A percentile compares a stretch with the other conserved stretches of the same genome.
Conservation (phyloP, 2,797 vertebrate genomes). For the Rhabdophis nuchalis region DNA sequence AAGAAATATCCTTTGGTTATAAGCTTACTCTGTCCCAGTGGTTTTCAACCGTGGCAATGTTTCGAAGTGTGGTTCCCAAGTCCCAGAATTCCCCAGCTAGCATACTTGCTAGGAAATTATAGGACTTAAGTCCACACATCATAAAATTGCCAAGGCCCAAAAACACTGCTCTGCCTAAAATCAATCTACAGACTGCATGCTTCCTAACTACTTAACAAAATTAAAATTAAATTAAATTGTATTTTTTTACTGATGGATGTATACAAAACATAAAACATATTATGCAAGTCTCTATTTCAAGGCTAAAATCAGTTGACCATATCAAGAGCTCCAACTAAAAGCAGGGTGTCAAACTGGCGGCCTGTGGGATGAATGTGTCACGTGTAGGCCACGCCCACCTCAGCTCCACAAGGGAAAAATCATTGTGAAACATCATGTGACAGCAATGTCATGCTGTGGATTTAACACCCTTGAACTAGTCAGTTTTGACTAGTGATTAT, state of each 20-base stretch:
- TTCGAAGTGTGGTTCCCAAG: background rate
- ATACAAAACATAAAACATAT: background rate
- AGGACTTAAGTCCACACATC: background rate
- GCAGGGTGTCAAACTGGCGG: too few species aligned
- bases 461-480: background rate
- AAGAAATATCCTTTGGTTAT: background rate
- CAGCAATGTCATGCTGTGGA: too few species aligned
- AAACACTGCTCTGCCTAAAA: background rate
- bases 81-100: background rate
- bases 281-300: background rate
- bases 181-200: background rate
- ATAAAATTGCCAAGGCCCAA: background rate
- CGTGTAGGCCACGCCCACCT: too few species aligned
- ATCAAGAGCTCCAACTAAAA: background rate
- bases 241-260: background rate
- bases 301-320: background rate
- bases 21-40: background rate
- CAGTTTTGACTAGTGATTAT: background rate
- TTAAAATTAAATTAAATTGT: background rate
- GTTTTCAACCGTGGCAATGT: too few species aligned
- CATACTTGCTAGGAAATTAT: background rate
- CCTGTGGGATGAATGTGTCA: too few species aligned
- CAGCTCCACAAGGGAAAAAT: too few species aligned
- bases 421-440: too few species aligned
- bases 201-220: background rate